A percentile compares a stretch with the other conserved stretches of the same genome.
Evolutionary conservation across 2,888 invertebrate species (phyloP).

Genomic region (Rhaphigaster nebulosa): DNA sequence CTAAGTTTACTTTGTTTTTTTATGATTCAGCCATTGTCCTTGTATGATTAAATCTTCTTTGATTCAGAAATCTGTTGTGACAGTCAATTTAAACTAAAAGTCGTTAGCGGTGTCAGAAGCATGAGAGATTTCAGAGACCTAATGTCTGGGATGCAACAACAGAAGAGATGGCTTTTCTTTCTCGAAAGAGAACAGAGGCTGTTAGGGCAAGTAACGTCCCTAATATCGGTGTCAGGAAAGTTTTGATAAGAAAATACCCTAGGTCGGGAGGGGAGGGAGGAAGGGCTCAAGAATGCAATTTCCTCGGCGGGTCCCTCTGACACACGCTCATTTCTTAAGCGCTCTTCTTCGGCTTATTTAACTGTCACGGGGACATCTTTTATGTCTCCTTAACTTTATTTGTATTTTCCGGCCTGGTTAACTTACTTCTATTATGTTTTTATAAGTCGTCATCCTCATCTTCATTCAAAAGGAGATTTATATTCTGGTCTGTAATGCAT

Average conservation of each 20-base stretch:
- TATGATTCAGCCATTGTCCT: neutral
- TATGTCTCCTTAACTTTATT: slow-evolving; percentile 41
- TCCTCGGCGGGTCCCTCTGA: slow-evolving; percentile 6
- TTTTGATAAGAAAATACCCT: slow-evolving; percentile 49
- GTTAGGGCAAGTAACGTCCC: slow-evolving; percentile 20
- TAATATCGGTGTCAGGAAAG: slow-evolving; percentile 48
- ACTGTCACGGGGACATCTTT: slow-evolving; percentile 40
- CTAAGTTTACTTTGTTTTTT: neutral
- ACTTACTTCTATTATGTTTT: slow-evolving; percentile 44
- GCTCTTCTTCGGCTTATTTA: slow-evolving; percentile 47
- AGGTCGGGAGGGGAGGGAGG: neutral
- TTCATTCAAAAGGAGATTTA: slow-evolving; percentile 34
- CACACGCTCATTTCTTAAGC: slow-evolving; percentile 50
- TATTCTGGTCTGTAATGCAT: slow-evolving; percentile 23
- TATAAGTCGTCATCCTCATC: slow-evolving; percentile 31
- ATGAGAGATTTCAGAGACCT: neutral
- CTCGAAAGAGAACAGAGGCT: neutral
- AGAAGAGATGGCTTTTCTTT: slow-evolving; percentile 40
- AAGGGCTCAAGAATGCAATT: slow-evolving; percentile 37
- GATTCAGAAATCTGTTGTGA: neutral
- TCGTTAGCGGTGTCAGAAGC: slow-evolving; percentile 8
- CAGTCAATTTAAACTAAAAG: slow-evolving; percentile 23
- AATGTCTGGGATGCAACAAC: neutral
- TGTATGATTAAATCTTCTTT: neutral
- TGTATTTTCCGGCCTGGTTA: slow-evolving; percentile 38